Percentiles rank a stretch among this genome's conserved stretches.
Evolutionary conservation across 2,113 vertebrate species (phyloP).

Genomic region (Nesospiza acunhae): DNA sequence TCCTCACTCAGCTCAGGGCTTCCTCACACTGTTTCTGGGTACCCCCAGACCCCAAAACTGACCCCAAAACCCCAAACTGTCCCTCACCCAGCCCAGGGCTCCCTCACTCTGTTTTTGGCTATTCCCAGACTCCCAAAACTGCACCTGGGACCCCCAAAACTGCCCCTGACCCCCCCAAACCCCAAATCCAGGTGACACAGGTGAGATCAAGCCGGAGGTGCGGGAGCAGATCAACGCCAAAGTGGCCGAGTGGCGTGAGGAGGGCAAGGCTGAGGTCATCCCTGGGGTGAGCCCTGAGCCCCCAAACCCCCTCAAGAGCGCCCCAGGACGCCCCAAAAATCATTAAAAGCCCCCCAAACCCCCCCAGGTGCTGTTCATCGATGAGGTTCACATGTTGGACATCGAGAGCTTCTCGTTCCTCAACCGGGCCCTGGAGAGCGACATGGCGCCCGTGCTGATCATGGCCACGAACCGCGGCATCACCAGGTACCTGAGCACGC

Average conservation of each 20-base stretch:
- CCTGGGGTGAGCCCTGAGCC: neutral
- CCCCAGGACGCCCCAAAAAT: neutral
- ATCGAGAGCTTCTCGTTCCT: neutral
- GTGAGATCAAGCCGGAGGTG: neutral
- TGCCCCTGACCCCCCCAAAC: neutral
- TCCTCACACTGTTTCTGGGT: constrained; percentile 72
- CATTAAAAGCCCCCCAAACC: too few species aligned
- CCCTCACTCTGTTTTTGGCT: too few species aligned
- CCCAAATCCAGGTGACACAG: neutral
- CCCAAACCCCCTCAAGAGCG: neutral
- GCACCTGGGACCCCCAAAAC: neutral
- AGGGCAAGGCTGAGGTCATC: neutral
- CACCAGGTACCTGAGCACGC: neutral
- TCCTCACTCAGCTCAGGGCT: constrained; percentile 63
- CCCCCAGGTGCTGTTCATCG: neutral
- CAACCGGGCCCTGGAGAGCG: neutral
- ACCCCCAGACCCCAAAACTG: too few species aligned
- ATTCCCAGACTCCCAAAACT: neutral
- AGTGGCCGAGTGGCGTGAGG: neutral
- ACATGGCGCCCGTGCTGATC: neutral
- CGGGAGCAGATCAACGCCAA: neutral
- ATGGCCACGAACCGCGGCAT: neutral
- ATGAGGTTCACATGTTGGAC: neutral
- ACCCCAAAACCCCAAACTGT: too few species aligned
- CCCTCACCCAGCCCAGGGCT: too few species aligned